Evolutionary conservation across 2,113 vertebrate genomes (phyloP), one percentile per base, ranked within the genome.

Genomic region (Eulemur rufifrons): DNA sequence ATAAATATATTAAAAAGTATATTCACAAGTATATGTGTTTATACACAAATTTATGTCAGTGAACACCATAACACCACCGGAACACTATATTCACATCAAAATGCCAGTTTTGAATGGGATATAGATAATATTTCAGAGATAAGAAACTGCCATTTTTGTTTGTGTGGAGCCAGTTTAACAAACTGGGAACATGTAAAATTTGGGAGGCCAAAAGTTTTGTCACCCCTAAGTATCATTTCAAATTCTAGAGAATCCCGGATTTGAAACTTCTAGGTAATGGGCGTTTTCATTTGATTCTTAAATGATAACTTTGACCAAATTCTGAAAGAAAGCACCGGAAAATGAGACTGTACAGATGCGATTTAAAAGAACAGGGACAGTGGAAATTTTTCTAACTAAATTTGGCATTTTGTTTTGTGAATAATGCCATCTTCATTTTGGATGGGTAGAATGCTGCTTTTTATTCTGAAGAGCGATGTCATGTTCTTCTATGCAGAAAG

Each of bases 281-380:
- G 71, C 3, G 37, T 81, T 94, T 81, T 78, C 21, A 81, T 37
- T 94, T 89, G 82, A 52, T 8, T 86, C 27, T 87, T 59, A 92
- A 88, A 18, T 64, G 42, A 74, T 23, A 50, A 61, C 71, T 96
- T 91, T 92, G 73, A 94, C 47, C 80, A 93, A 76, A 50, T 20
- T 66, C 27, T 45, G 80, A 89, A 80, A 83, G 68, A 95, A 87
- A 73, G 66, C 37, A 61, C 8, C 14, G 66, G 76, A 94, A 87
- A 92, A 69, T 23, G 7, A 93, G 69, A 47, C 5, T 32, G 47
- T 64, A 39, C 8, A 66, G 80, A 86, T 68, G 18, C 3, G 9
- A 56, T 77, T 77, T 45, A 80, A 91, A 83, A 82, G 64, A 93
- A 56, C 45, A 54, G 42, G 29, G 39, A 73, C 78, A 61, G 39